Percentiles rank a stretch among this genome's conserved stretches.
These are phyloP conservation scores for Coleophora flavipennella DNA, from an alignment of 2,888 invertebrate genomes.

Conservation along the genomic window DNA sequence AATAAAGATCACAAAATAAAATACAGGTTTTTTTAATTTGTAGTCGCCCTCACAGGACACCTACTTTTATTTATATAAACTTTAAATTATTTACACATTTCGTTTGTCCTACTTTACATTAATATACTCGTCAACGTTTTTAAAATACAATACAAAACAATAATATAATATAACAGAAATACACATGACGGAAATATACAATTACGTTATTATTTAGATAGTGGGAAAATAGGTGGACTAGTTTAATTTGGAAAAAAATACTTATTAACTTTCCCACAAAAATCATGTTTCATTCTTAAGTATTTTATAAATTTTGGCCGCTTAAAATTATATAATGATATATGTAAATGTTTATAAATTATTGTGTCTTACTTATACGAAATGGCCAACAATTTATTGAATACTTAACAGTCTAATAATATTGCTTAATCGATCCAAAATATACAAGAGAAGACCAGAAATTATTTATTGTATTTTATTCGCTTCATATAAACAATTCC, in stretches of 20 bases:
- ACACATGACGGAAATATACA: slow-evolving; percentile 57
- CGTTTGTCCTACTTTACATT: slow-evolving; percentile 68
- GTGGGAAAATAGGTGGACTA: slow-evolving; percentile 62
- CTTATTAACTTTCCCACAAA: slow-evolving; percentile 41
- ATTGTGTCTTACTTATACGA: slow-evolving; percentile 32
- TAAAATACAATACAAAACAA: slow-evolving; percentile 70
- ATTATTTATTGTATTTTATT: slow-evolving; percentile 42
- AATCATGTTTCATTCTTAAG: slow-evolving; percentile 38
- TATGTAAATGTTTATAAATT: slow-evolving; percentile 41
- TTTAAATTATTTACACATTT: slow-evolving; percentile 71
- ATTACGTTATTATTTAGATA: slow-evolving; percentile 44
- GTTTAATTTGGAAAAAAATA: slow-evolving; percentile 61
- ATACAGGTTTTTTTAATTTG: slow-evolving; percentile 24
- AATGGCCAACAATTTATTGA: slow-evolving; percentile 54
- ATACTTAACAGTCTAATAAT: slow-evolving; percentile 63
- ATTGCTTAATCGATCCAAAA: slow-evolving; percentile 66
- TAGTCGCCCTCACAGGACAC: slow-evolving; percentile 59
- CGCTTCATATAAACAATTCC: slow-evolving; percentile 54
- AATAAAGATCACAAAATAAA: too few species aligned
- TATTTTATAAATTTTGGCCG: slow-evolving; percentile 61
- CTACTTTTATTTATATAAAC: slow-evolving; percentile 65
- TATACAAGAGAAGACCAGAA: slow-evolving; percentile 47
- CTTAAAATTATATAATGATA: slow-evolving; percentile 32
- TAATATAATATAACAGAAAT: slow-evolving; percentile 62
- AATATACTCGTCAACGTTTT: slow-evolving; percentile 66